These are phyloP conservation scores for Eucidaris tribuloides DNA, from an alignment of 35 echinoderm and acorn worm species.

Conservation along the genomic window DNA sequence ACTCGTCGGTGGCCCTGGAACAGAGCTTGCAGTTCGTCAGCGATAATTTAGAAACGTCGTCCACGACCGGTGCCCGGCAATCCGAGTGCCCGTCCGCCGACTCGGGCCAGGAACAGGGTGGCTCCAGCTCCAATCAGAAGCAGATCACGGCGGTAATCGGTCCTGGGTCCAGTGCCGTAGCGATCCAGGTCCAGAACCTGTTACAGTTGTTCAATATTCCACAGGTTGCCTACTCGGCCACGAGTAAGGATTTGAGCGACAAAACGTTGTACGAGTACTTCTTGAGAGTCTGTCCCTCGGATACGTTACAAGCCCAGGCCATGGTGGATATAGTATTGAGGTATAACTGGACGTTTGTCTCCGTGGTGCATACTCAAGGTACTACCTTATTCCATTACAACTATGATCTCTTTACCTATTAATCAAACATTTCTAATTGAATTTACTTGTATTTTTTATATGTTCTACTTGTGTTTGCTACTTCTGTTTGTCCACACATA, in stretches of 20 bases:
- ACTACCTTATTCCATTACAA: too few species aligned
- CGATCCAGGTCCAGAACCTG: constrained; percentile 96
- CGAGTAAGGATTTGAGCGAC: constrained; percentile 91
- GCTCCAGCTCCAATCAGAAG: constrained; percentile 27
- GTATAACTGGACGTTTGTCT: constrained; percentile 96
- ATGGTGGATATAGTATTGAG: constrained; percentile 91
- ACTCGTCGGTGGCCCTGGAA: constrained; percentile 87
- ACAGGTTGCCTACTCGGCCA: constrained; percentile 97
- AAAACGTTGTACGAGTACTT: constrained; percentile 95
- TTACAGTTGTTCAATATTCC: constrained; percentile 97
- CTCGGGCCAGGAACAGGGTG: not conserved
- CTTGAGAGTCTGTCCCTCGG: constrained; percentile 84
- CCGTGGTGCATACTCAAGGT: constrained; percentile 90
- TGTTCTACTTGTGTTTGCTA: too few species aligned
- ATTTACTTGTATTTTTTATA: too few species aligned
- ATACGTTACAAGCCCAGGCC: constrained; percentile 89
- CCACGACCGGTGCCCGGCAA: not conserved
- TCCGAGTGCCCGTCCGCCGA: not conserved
- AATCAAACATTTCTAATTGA: too few species aligned
- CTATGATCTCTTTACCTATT: too few species aligned
- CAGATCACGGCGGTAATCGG: constrained; percentile 89
- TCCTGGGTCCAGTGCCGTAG: constrained; percentile 87
- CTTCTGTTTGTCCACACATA: too few species aligned
- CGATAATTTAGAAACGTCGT: constrained; percentile 60
- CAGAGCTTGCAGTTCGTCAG: constrained; percentile 91